Percentiles rank a stretch among this genome's conserved stretches.
phyloP scores from a whole-genome alignment of 2,113 vertebrate genomes.

The Vidua chalybeata region DNA sequence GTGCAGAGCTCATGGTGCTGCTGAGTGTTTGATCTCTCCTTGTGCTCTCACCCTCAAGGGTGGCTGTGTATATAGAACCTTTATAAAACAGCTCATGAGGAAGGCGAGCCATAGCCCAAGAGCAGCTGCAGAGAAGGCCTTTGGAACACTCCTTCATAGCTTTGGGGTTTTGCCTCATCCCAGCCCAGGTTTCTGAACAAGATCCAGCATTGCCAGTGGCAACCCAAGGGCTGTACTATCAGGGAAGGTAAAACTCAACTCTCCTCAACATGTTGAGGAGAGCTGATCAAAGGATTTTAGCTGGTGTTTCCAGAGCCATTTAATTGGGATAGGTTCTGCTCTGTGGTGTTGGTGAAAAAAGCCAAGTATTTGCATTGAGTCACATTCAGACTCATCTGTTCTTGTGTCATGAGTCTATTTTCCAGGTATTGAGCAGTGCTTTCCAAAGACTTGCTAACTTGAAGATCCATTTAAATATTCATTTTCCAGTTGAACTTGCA shows the following conservation, averaged over 20 bases:
- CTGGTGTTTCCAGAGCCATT: not conserved
- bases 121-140: not conserved
- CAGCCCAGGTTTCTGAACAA: not conserved
- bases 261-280: rapidly evolving
- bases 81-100: not conserved
- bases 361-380: not conserved
- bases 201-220: not conserved
- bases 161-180: not conserved
- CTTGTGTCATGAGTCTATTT: not conserved
- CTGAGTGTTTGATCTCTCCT: not conserved
- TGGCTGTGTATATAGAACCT: not conserved
- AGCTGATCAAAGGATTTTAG: not conserved
- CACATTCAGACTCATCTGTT: not conserved
- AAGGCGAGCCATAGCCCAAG: not conserved
- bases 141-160: not conserved
- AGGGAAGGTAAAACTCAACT: not conserved
- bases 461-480: slow-evolving; percentile 24
- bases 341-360: not conserved
- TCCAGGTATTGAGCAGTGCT: not conserved
- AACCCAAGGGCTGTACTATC: not conserved
- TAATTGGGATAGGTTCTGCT: not conserved
- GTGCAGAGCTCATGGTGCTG: not conserved
- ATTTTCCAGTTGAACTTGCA: slow-evolving; percentile 40
- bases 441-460: not conserved
- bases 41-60: not conserved